Conservation (phyloP, 2,113 vertebrate genomes). For the Loxodonta africana region DNA sequence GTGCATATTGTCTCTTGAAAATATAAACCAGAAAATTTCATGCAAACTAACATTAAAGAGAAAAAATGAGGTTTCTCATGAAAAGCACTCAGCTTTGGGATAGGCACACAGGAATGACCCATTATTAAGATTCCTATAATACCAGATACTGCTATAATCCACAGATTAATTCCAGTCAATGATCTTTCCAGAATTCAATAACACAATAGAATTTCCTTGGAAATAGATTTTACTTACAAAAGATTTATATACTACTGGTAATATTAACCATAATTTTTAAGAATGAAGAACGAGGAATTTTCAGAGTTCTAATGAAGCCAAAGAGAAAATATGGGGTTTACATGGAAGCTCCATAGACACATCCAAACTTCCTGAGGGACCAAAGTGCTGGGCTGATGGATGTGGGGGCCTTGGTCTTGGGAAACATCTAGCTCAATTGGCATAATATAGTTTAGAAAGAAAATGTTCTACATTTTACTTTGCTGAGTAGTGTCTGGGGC, state of each 20-base stretch:
- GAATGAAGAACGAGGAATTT: slow-evolving; percentile 35
- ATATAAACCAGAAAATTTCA: slow-evolving; percentile 60
- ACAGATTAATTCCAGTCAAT: not conserved
- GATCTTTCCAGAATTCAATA: not conserved
- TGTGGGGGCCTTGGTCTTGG: no score
- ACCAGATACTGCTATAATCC: not conserved
- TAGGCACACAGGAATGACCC: not conserved
- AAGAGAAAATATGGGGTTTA: slow-evolving; percentile 24
- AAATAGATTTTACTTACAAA: slow-evolving; percentile 48
- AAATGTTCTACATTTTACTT: no score
- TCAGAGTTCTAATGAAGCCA: slow-evolving; percentile 5
- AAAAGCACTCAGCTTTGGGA: not conserved
- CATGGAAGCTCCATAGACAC: no score
- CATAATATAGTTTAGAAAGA: no score
- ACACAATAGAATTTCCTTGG: not conserved
- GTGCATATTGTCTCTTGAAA: not conserved
- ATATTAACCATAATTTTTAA: not conserved
- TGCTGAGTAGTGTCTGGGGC: no score
- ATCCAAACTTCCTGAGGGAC: no score
- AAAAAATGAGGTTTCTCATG: slow-evolving; percentile 13
- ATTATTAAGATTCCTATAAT: not conserved
- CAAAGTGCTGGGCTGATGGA: no score
- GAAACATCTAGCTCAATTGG: no score
- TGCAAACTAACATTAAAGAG: slow-evolving; percentile 22
- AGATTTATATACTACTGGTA: not conserved